Evolutionary conservation across 2,888 invertebrate species (phyloP), one percentile per base, ranked within the genome.

Genomic region (Pandemis corylana): DNA sequence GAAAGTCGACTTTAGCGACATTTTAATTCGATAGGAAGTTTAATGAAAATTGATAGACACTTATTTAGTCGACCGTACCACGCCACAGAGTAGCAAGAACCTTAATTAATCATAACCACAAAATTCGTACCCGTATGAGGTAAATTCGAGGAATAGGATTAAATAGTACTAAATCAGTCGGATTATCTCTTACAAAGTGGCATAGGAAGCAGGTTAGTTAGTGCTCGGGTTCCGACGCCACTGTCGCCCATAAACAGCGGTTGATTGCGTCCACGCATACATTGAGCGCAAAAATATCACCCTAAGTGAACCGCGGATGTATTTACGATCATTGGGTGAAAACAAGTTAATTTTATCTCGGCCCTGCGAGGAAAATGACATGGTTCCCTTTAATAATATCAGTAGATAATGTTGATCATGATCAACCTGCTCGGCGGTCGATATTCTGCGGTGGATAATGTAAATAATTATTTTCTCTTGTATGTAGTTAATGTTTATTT

Each of bases 211-310:
- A 78, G 84, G 84, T 83, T 84, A 82, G 80, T 80, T 79, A 76
- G 79, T 51, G 53, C 59, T n/a, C 82, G 80, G 81, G 84, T 84
- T 85, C 79, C 77, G 80, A 76, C 77, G 73, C 66, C 68, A 56
- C 65, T 73, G 75, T 76, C 76, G 46, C 77, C 79, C 79, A 80
- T 81, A 79, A 74, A 78, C 79, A 81, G 83, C 84, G 84, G 85
- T 78, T 82, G 80, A 84, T 80, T 83, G 81, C 80, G 73, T 77
- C 79, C 77, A 78, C 74, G 77, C 79, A 86, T 85, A 84, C 78
- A 87, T 85, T 83, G 80, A 75, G 83, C 76, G 78, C 83, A 82
- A 81, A 84, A 84, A 84, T 81, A 83, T 81, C 69, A 62, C 67
- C 73, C 65, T 76, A 78, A 80, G 78, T 80, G 79, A 77, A 80